Percentiles rank a stretch among this genome's conserved stretches.
phyloP scores from a whole-genome alignment of 2,797 vertebrate genomes.

The Galaxias olidus region DNA sequence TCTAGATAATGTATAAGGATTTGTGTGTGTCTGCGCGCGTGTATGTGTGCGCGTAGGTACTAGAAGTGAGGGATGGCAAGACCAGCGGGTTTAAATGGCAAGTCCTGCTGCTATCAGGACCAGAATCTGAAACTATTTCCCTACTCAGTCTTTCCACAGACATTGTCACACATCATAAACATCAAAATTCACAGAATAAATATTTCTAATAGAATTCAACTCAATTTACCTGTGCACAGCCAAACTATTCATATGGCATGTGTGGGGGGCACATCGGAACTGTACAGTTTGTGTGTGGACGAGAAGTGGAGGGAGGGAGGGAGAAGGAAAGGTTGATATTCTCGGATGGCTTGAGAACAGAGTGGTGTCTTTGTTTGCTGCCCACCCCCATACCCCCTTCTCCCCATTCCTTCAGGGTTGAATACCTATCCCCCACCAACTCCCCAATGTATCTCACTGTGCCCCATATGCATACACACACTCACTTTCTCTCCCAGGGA shows the following conservation, averaged over 20 bases:
- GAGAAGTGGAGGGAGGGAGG: slow-evolving; percentile 1
- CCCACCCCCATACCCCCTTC: slow-evolving; percentile 2
- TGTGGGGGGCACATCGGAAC: too few relatives aligned
- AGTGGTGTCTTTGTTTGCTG: slow-evolving; percentile 63
- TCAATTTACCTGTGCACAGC: too few relatives aligned
- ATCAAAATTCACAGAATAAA: too few relatives aligned
- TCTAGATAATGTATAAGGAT: not conserved
- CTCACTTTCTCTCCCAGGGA: slow-evolving; percentile 14
- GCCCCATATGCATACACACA: slow-evolving; percentile 5
- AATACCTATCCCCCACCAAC: slow-evolving; percentile 8
- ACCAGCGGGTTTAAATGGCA: slow-evolving; percentile 52
- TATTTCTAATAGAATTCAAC: too few relatives aligned
- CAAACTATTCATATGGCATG: too few relatives aligned
- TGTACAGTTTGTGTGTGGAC: not conserved
- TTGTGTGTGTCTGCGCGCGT: slow-evolving; percentile 16
- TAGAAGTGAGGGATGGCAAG: slow-evolving; percentile 26
- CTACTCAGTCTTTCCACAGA: slow-evolving; percentile 22
- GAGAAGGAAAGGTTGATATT: slow-evolving; percentile 24
- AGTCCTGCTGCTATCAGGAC: slow-evolving; percentile 56
- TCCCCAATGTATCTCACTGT: slow-evolving; percentile 18
- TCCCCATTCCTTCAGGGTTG: slow-evolving; percentile 21
- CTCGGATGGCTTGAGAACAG: slow-evolving; percentile 44
- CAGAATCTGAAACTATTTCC: slow-evolving; percentile 58
- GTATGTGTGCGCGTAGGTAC: slow-evolving; percentile 26
- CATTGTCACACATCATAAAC: not conserved